Evolutionary conservation across 2,888 invertebrate genomes (phyloP).

Genomic region (Zele albiditarsus): DNA sequence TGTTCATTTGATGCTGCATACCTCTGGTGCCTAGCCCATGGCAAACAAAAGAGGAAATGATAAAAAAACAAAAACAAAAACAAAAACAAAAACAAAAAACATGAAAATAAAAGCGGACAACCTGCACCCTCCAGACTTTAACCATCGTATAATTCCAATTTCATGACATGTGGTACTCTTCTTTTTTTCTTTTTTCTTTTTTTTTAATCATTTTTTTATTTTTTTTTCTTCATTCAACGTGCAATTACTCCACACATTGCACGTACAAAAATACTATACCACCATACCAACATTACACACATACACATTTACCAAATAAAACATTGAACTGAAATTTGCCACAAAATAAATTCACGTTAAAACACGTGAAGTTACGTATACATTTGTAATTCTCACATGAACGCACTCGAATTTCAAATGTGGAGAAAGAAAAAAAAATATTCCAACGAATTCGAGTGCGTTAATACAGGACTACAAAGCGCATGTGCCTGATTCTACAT

Average conservation of each 20-base stretch:
- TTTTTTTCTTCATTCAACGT: constrained; percentile 15
- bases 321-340: constrained; percentile 34
- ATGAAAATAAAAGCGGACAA: constrained; percentile 25
- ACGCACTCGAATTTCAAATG: constrained; percentile 36
- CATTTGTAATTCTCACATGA: constrained; percentile 40
- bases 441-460: constrained; percentile 34
- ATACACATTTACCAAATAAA: constrained; percentile 28
- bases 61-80: not conserved
- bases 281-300: constrained; percentile 30
- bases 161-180: constrained; percentile 25
- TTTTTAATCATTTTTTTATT: not conserved
- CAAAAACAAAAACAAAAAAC: constrained; percentile 13
- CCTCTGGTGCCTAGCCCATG: constrained; percentile 53
- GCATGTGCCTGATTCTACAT: constrained; percentile 24
- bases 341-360: constrained; percentile 25
- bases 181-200: constrained; percentile 10
- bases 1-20: constrained; percentile 49
- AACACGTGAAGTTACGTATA: constrained; percentile 6
- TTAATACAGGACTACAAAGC: constrained; percentile 28
- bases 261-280: constrained; percentile 33
- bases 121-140: constrained; percentile 38
- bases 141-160: constrained; percentile 27
- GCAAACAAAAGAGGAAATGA: constrained; percentile 40
- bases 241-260: constrained; percentile 27
- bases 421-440: constrained; percentile 13